Conservation (phyloP, 2,888 invertebrate species). For the Parnassius glacialis region DNA sequence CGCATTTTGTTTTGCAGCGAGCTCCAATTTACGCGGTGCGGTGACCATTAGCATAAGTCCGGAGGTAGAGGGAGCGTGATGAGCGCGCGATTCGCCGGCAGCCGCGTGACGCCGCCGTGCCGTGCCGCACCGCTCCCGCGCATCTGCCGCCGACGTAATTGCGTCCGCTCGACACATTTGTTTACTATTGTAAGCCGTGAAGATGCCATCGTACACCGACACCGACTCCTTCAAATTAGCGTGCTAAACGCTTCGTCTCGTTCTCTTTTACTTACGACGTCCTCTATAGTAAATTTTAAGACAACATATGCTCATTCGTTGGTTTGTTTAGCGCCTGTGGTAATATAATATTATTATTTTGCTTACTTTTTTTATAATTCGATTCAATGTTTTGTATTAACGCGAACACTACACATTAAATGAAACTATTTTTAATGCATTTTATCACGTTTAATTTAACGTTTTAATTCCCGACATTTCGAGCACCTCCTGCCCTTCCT, state of each 20-base stretch:
- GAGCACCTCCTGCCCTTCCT: too few species aligned
- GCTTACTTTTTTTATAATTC: neutral
- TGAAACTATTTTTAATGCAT: too few species aligned
- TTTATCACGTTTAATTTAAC: too few species aligned
- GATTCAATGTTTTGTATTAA: too few species aligned
- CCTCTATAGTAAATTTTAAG: conserved; percentile 16
- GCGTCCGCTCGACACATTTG: conserved; percentile 75
- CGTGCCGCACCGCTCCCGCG: conserved; percentile 36
- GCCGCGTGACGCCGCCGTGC: conserved; percentile 54
- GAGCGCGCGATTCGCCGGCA: conserved; percentile 66
- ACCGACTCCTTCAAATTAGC: conserved; percentile 75
- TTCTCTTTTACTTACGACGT: conserved; percentile 33
- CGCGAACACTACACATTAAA: too few species aligned
- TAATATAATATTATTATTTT: conserved; percentile 5
- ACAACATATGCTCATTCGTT: conserved; percentile 10
- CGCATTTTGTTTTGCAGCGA: conserved; percentile 74
- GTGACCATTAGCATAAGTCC: conserved; percentile 79
- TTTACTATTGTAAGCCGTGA: conserved; percentile 78
- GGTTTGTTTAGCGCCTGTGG: neutral
- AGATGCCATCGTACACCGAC: conserved; percentile 73
- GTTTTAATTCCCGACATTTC: too few species aligned
- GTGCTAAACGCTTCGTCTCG: conserved; percentile 46
- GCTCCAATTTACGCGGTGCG: conserved; percentile 76
- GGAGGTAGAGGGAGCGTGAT: conserved; percentile 63
- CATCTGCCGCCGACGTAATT: conserved; percentile 57